Conservation (phyloP, 2,113 vertebrate species). For the Macrotis lagotis region DNA sequence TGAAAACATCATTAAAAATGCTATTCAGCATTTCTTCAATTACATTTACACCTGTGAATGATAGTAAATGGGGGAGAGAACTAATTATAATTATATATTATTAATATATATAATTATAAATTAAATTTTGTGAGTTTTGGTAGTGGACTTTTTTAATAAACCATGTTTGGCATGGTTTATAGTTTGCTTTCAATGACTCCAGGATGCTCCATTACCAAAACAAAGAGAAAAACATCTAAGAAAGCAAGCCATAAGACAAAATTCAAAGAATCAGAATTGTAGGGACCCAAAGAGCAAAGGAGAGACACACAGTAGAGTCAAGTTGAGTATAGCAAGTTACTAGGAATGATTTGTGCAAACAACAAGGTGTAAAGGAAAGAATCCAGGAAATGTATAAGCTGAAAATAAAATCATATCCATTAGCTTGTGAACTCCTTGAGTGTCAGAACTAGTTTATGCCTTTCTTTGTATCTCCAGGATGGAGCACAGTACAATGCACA, state of each 20-base stretch:
- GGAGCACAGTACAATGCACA: background rate
- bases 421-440: background rate
- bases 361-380: background rate
- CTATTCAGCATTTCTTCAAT: background rate
- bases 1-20: background rate
- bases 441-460: background rate
- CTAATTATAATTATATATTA: no score
- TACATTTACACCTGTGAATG: background rate
- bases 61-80: background rate
- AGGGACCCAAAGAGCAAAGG: background rate
- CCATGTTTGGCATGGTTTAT: background rate
- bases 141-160: background rate
- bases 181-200: background rate
- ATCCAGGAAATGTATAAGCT: background rate
- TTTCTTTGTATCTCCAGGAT: background rate
- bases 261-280: background rate
- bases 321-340: background rate
- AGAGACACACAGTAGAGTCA: background rate
- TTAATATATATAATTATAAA: no score
- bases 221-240: background rate
- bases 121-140: background rate
- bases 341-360: background rate
- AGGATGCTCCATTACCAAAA: background rate
- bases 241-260: background rate
- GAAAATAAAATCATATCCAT: background rate